These are phyloP conservation scores for Menidia beryllina DNA, from an alignment of 2,113 vertebrate species.

Conservation along the genomic window DNA sequence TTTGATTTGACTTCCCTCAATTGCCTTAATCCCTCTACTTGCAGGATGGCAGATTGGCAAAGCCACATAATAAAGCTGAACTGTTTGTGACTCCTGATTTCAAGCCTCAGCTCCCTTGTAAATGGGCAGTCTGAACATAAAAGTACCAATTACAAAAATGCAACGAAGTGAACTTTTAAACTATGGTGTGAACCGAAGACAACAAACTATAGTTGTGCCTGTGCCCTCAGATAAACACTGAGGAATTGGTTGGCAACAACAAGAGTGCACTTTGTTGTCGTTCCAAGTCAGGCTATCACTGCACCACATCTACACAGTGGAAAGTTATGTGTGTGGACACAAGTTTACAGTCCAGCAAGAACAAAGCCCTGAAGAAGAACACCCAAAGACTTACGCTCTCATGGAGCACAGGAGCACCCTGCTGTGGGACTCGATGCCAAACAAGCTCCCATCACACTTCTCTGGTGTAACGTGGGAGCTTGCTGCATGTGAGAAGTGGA, in stretches of 20 bases:
- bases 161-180: constrained; percentile 42
- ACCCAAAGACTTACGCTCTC: constrained; percentile 4
- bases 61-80: constrained; percentile 37
- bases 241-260: constrained; percentile 31
- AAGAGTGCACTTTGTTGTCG: constrained; percentile 29
- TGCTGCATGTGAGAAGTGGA: constrained; percentile 59
- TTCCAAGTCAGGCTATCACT: constrained; percentile 42
- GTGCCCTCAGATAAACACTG: constrained; percentile 35
- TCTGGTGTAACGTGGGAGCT: constrained; percentile 4
- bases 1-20: constrained; percentile 16
- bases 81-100: constrained; percentile 43
- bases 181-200: constrained; percentile 24
- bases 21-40: constrained; percentile 2
- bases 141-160: constrained; percentile 30
- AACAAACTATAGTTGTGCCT: constrained; percentile 22
- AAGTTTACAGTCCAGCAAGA: constrained; percentile 16
- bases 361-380: constrained; percentile 1
- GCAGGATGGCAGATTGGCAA: constrained; percentile 25
- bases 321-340: constrained; percentile 17
- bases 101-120: constrained; percentile 28
- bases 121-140: constrained; percentile 30
- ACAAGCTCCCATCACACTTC: constrained; percentile 7
- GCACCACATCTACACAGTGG: constrained; percentile 13
- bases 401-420: constrained; percentile 4
- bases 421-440: constrained; percentile 1